Percentiles rank a stretch among this genome's conserved stretches.
Evolutionary conservation across 1,140 invertebrate genomes (phyloP).

Genomic region (Vanessa atalanta): DNA sequence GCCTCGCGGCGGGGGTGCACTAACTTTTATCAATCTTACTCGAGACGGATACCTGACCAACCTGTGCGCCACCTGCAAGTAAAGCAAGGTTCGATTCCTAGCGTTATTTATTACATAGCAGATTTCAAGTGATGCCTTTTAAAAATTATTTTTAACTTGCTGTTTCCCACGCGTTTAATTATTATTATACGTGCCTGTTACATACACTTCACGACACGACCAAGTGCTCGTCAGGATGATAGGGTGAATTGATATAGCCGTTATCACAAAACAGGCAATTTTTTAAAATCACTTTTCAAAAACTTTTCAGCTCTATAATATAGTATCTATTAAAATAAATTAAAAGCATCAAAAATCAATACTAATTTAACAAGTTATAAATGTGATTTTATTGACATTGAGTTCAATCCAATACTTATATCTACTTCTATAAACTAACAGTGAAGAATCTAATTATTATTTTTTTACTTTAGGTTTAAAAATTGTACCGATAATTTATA

Average conservation of each 20-base stretch:
- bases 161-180: no score
- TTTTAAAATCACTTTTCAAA: no score
- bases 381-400: neutral
- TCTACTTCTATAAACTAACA: neutral
- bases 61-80: slow-evolving; percentile 24
- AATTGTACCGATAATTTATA: slow-evolving; percentile 8
- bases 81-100: neutral
- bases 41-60: slow-evolving; percentile 23
- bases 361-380: neutral
- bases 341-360: neutral
- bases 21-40: slow-evolving; percentile 37
- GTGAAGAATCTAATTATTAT: neutral
- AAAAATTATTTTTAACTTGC: neutral
- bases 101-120: neutral
- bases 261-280: no score
- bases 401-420: neutral
- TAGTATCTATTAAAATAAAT: no score
- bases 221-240: no score
- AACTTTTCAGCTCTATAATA: no score
- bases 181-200: no score
- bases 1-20: slow-evolving; percentile 34
- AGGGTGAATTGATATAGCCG: no score
- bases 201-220: no score
- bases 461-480: neutral
- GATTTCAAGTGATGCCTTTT: neutral